phyloP scores from a whole-genome alignment of 2,888 invertebrate species.

The Priocnemis perturbator region DNA sequence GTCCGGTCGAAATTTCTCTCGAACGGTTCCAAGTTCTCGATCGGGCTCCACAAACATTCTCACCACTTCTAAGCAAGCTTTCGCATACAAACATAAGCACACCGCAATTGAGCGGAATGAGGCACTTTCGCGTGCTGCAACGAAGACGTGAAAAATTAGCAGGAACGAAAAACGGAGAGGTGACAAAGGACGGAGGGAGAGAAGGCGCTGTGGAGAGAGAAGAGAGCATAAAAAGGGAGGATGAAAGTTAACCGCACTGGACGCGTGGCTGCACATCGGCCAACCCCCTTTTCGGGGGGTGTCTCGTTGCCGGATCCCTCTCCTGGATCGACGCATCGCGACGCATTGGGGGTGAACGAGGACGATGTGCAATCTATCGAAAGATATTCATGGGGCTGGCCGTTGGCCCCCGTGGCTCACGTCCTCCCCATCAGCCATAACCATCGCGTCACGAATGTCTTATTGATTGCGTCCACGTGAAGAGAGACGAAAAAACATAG shows the following conservation, averaged over 20 bases:
- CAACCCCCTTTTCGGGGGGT: constrained; percentile 50
- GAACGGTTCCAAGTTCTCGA: too few species aligned
- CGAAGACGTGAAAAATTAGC: background rate
- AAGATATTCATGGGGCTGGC: constrained; percentile 75
- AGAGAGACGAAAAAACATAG: constrained; percentile 55
- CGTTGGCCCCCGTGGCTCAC: constrained; percentile 63
- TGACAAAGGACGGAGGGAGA: constrained; percentile 19
- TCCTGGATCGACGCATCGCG: constrained; percentile 54
- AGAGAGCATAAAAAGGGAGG: constrained; percentile 9
- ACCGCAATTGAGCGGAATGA: too few species aligned
- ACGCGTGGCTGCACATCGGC: constrained; percentile 68
- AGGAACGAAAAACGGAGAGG: background rate
- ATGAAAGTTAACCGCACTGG: constrained; percentile 68
- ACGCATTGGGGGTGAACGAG: constrained; percentile 60
- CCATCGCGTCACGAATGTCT: constrained; percentile 75
- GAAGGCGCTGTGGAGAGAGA: constrained; percentile 13
- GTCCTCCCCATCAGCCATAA: constrained; percentile 69
- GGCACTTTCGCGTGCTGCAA: background rate
- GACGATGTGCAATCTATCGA: constrained; percentile 75
- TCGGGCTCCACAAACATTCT: too few species aligned
- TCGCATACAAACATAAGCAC: too few species aligned
- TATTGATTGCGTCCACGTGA: constrained; percentile 70
- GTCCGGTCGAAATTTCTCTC: too few species aligned
- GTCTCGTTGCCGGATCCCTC: constrained; percentile 38
- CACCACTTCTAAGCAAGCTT: too few species aligned